Evolutionary conservation across 2,113 vertebrate species (phyloP).

Genomic region (Aldabrachelys gigantea): DNA sequence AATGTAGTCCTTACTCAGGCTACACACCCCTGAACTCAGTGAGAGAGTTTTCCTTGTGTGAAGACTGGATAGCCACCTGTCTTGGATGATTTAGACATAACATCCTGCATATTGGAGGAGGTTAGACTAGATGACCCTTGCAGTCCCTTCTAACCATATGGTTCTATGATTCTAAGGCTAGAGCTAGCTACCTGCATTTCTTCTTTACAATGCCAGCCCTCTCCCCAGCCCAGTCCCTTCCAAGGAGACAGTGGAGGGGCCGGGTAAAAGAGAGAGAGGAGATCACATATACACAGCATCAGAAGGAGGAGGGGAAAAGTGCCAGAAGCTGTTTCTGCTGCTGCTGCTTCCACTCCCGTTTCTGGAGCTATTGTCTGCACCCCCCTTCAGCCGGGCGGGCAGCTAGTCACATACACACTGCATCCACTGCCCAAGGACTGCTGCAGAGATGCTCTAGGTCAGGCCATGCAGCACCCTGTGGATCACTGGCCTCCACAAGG

Average conservation of each 20-base stretch:
- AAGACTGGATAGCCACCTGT: not conserved
- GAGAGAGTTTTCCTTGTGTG: not conserved
- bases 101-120: not conserved
- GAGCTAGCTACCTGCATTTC: not conserved
- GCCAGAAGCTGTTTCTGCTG: not conserved
- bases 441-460: slow-evolving; percentile 53
- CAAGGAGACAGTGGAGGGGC: not conserved
- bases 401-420: not conserved
- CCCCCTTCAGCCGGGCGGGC: not conserved
- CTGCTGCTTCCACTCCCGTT: not conserved
- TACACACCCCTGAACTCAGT: not conserved
- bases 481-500: not conserved
- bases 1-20: not conserved
- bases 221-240: not conserved
- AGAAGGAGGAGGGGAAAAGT: not conserved
- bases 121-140: not conserved
- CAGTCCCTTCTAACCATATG: not conserved
- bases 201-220: not conserved
- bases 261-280: not conserved
- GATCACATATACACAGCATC: not conserved
- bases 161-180: not conserved
- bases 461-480: slow-evolving; percentile 48
- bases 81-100: not conserved
- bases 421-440: not conserved
- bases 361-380: not conserved